These are phyloP conservation scores for Eulimnadia texana DNA, from an alignment of 1,140 invertebrate species.

Conservation along the genomic window DNA sequence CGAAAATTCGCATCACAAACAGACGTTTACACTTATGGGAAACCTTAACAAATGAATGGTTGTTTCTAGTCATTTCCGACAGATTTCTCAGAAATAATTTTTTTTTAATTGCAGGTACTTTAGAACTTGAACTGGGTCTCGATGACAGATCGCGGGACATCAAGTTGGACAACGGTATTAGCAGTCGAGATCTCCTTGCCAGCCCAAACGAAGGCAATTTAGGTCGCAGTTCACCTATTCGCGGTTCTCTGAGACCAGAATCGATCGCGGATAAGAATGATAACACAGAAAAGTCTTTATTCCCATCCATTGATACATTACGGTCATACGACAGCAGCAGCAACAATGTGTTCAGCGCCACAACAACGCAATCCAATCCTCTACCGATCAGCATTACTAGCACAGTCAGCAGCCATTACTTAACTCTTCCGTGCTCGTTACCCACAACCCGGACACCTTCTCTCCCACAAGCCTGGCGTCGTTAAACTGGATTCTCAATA, in stretches of 20 bases:
- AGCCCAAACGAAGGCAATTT: background rate
- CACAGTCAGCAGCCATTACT: background rate
- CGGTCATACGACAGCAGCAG: background rate
- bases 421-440: conserved; percentile 18
- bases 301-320: background rate
- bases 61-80: too few species aligned
- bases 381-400: background rate
- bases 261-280: background rate
- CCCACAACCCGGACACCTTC: conserved; percentile 21
- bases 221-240: too few species aligned
- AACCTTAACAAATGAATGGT: background rate
- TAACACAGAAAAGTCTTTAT: conserved; percentile 24
- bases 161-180: background rate
- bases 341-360: background rate
- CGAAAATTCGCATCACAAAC: too few species aligned
- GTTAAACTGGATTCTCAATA: conserved; percentile 14
- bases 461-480: conserved; percentile 16
- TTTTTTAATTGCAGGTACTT: background rate
- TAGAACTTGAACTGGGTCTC: background rate
- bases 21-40: too few species aligned
- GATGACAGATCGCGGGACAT: background rate
- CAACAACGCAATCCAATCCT: background rate
- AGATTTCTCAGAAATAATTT: too few species aligned
- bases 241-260: background rate
- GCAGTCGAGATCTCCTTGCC: background rate